phyloP scores from a whole-genome alignment of 53 echinoderm and acorn worm species.

The Luidia sarsii region DNA sequence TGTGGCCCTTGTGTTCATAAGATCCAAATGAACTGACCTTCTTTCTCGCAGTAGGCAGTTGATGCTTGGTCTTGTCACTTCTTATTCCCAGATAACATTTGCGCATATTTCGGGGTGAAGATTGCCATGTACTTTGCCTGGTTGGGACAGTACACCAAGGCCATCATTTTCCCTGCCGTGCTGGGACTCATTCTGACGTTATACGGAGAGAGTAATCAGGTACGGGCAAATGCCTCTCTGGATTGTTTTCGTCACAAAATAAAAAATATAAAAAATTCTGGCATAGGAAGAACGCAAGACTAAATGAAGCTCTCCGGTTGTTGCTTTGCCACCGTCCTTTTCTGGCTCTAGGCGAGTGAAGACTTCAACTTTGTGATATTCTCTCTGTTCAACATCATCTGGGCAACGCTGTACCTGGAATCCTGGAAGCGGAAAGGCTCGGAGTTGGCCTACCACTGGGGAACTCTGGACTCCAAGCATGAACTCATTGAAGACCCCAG shows the following conservation, averaged over 20 bases:
- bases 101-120: slow-evolving; percentile 96
- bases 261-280: too few relatives aligned
- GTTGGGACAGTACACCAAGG: slow-evolving; percentile 91
- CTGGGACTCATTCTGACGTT: slow-evolving; percentile 83
- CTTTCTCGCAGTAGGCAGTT: too few relatives aligned
- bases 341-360: slow-evolving; percentile 61
- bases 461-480: slow-evolving; percentile 89
- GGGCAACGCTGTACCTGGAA: slow-evolving; percentile 91
- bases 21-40: too few relatives aligned
- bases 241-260: neutral
- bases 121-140: slow-evolving; percentile 99
- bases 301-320: neutral
- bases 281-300: too few relatives aligned
- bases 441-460: slow-evolving; percentile 92
- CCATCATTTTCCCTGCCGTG: slow-evolving; percentile 79
- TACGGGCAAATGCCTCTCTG: too few relatives aligned
- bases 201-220: slow-evolving; percentile 67
- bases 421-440: slow-evolving; percentile 90
- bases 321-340: neutral
- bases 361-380: slow-evolving; percentile 89
- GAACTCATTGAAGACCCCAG: slow-evolving; percentile 95
- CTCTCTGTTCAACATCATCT: slow-evolving; percentile 90
- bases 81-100: slow-evolving; percentile 74
- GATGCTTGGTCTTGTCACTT: neutral
- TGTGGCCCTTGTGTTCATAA: too few relatives aligned